Evolutionary conservation across 2,113 vertebrate genomes (phyloP).

Genomic region (Opisthocomus hoazin): DNA sequence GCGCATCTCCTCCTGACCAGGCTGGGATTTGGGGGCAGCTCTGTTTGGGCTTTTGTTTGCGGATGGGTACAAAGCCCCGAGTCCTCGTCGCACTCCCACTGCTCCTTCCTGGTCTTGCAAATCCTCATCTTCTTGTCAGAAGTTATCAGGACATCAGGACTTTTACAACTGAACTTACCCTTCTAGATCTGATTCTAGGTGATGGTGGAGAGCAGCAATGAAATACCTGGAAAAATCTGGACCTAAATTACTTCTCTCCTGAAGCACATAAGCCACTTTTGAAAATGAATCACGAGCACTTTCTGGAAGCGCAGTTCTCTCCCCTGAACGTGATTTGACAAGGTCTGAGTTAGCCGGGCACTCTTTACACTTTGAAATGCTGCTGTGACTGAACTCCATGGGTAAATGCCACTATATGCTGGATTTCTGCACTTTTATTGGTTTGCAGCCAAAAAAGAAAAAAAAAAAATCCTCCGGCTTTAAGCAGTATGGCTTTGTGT

Average conservation of each 20-base stretch:
- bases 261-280: background rate
- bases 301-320: background rate
- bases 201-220: accelerated
- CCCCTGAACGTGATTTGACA: background rate
- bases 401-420: background rate
- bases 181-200: background rate
- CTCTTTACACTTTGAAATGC: background rate
- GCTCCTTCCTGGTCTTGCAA: background rate
- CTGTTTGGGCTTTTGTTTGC: background rate
- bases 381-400: background rate
- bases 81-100: background rate
- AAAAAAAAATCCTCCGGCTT: background rate
- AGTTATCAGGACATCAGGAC: background rate
- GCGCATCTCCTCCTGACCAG: background rate
- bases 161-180: background rate
- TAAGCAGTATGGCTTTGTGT: background rate
- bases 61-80: background rate
- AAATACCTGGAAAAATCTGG: background rate
- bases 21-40: accelerated
- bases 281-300: background rate
- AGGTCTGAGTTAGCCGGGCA: accelerated
- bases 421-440: background rate
- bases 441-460: background rate
- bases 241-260: background rate
- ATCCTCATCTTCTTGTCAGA: background rate